Evolutionary conservation across 2,113 vertebrate genomes (phyloP).

Genomic region (Periophthalmus modestus): DNA sequence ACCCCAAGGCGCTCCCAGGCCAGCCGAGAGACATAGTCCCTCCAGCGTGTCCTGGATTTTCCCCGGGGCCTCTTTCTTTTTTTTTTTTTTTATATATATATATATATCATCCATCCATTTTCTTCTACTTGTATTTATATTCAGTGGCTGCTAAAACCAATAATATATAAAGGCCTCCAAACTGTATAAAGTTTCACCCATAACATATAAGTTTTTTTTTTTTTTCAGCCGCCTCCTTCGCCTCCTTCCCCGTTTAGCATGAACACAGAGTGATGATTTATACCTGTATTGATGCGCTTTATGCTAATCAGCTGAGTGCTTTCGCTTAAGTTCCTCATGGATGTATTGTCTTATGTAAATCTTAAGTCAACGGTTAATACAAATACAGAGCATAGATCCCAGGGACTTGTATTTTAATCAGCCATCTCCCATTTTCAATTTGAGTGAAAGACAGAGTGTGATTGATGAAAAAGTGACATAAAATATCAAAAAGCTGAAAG

Average conservation of each 20-base stretch:
- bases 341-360: background rate
- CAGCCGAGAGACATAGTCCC: too few species aligned
- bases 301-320: background rate
- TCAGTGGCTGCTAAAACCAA: too few species aligned
- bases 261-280: background rate
- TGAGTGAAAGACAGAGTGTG: background rate
- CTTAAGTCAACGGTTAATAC: background rate
- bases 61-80: too few species aligned
- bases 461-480: background rate
- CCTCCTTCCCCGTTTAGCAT: background rate
- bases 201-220: background rate
- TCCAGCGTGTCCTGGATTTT: too few species aligned
- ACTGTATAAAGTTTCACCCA: too few species aligned
- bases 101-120: too few species aligned
- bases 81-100: too few species aligned
- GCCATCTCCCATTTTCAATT: background rate
- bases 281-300: background rate
- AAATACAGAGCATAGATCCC: background rate
- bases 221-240: background rate
- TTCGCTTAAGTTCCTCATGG: background rate
- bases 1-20: too few species aligned
- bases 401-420: background rate
- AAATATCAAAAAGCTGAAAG: too few species aligned
- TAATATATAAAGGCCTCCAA: too few species aligned
- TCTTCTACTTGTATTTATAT: too few species aligned